Base-by-base conservation (phyloP, 1,140 invertebrate genomes). In the Apis laboriosa region DNA sequence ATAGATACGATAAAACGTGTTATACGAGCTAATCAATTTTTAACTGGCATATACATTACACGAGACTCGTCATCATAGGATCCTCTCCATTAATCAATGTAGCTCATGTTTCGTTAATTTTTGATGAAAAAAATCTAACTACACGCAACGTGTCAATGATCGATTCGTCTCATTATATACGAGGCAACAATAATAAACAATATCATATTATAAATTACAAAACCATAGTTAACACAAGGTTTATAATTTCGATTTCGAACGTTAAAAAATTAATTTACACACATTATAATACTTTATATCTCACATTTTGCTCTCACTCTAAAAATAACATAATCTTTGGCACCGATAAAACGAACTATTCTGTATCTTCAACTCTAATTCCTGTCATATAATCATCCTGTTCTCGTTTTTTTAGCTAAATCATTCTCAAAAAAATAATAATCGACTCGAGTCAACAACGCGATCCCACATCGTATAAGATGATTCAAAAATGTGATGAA, bases 41-140 rank as follows among this genome's bases (percentile, higher is more conserved):
- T 61, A 58, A 61, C 7, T 17, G 34, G 9, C 4, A 60, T 13
- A 24, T 5, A n/a, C 11, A 34, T 61, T 34, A 2, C 56, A 49
- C 72, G 13, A n/a, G 56, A n/a, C 13, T 74, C 61, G n/a, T 61
- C 72, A 24, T 34, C 21, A 74, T 34, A 60, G 72, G 28, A 49
- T 17, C 56, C 21, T 74, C 49, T 61, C 72, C 56, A 74, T 61
- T 74, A 74, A 74, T 74, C 56, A 74, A 61, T 24, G 56, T 61
- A 60, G 34, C 56, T 61, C 15, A 21, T 11, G 56, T 61, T 55
- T n/a, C 43, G 56, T n/a, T 74, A 74, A 74, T 60, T 74, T 73
- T 61, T 61, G 55, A 17, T 28, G 34, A 61, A 74, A 74, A 74
- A 74, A 74, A 74, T 74, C 56, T 21, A n/a, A 74, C 72, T 15